Percentiles rank a stretch among this genome's conserved stretches.
phyloP scores from a whole-genome alignment of 2,888 invertebrate species.

The Andrena minutula region DNA sequence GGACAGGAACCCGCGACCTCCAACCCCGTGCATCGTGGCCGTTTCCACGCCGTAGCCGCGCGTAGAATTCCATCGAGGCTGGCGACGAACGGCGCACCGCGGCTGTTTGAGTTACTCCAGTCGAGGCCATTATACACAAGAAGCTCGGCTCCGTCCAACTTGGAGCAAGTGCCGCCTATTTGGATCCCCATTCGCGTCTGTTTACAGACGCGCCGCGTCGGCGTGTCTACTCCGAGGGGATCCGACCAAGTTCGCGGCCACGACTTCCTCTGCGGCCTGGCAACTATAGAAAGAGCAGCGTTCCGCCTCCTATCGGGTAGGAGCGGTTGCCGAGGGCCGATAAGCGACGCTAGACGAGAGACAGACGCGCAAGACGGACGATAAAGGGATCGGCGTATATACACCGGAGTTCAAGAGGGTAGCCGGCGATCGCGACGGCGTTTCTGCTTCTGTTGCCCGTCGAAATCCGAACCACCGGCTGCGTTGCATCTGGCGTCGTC shows the following conservation, averaged over 20 bases:
- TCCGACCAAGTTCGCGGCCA: conserved; percentile 60
- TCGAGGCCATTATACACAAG: conserved; percentile 58
- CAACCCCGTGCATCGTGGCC: not conserved
- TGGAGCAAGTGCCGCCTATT: conserved; percentile 65
- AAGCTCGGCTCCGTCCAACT: conserved; percentile 60
- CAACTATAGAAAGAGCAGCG: conserved; percentile 54
- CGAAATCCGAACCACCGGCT: conserved; percentile 49
- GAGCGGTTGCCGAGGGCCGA: conserved; percentile 18
- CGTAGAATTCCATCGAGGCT: conserved; percentile 6
- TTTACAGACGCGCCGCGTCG: conserved; percentile 62
- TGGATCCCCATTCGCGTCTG: conserved; percentile 66
- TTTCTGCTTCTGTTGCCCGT: conserved; percentile 41
- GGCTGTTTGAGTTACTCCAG: conserved; percentile 68
- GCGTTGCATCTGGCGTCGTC: conserved; percentile 43
- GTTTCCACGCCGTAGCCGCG: not conserved
- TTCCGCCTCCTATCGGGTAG: conserved; percentile 9
- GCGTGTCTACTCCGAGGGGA: conserved; percentile 45
- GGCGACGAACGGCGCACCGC: conserved; percentile 31
- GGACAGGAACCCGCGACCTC: not conserved
- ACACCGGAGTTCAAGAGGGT: not conserved
- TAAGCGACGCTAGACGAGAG: conserved; percentile 33
- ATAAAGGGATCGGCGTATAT: conserved; percentile 22
- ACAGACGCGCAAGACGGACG: conserved; percentile 18
- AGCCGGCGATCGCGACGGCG: conserved; percentile 50
- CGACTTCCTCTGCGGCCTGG: conserved; percentile 64